Percentiles rank a stretch among this genome's conserved stretches.
Conservation (phyloP, 2,113 vertebrate genomes). For the Ammodytes dubius region DNA sequence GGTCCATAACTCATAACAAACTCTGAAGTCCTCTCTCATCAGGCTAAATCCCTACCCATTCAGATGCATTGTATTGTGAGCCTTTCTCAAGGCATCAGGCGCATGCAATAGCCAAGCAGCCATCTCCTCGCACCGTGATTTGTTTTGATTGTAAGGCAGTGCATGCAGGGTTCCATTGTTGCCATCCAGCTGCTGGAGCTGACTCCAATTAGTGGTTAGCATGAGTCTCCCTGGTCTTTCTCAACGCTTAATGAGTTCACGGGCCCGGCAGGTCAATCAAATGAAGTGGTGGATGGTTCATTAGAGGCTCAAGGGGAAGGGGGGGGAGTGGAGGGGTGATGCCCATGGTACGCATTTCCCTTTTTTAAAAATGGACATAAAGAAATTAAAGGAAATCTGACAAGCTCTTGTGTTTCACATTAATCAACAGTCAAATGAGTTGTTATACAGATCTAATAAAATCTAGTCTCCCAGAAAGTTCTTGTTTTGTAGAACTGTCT, state of each 20-base stretch:
- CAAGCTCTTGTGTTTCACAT: background rate
- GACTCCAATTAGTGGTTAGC: slow-evolving; percentile 80
- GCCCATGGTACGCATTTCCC: background rate
- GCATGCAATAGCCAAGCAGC: slow-evolving; percentile 68
- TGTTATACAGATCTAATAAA: slow-evolving; percentile 10
- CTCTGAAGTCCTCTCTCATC: slow-evolving; percentile 74
- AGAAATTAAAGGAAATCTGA: slow-evolving; percentile 13
- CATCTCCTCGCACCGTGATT: slow-evolving; percentile 67
- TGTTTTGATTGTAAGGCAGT: slow-evolving; percentile 76
- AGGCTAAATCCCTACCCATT: slow-evolving; percentile 63
- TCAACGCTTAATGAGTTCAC: slow-evolving; percentile 70
- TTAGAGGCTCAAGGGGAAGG: slow-evolving; percentile 9
- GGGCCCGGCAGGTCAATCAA: slow-evolving; percentile 62
- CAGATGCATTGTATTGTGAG: slow-evolving; percentile 58
- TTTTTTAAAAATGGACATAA: slow-evolving; percentile 7
- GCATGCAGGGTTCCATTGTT: slow-evolving; percentile 75
- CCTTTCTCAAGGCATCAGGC: slow-evolving; percentile 68
- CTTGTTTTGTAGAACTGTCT: slow-evolving; percentile 4
- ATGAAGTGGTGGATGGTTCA: slow-evolving; percentile 44
- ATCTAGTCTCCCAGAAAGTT: slow-evolving; percentile 5
- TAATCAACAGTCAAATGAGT: background rate
- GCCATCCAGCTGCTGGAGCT: slow-evolving; percentile 79
- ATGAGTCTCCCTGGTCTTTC: slow-evolving; percentile 69
- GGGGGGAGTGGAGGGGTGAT: background rate
- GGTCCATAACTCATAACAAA: slow-evolving; percentile 77